Conservation (phyloP, 2,113 vertebrate genomes). For the Clinocottus analis region DNA sequence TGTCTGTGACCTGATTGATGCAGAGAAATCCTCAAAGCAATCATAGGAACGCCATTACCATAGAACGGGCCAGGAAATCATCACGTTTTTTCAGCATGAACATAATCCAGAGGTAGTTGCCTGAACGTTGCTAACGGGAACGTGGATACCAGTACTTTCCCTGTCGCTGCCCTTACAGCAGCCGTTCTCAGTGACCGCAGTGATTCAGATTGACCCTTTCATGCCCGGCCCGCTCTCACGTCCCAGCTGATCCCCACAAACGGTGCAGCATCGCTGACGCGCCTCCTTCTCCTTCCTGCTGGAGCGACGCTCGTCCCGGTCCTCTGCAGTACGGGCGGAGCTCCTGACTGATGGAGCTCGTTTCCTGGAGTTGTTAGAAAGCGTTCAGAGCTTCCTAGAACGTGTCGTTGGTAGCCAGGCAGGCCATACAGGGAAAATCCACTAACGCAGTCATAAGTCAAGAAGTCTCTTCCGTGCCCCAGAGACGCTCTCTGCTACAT, state of each 20-base stretch:
- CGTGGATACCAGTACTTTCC: background rate
- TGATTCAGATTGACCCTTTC: no score
- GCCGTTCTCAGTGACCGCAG: no score
- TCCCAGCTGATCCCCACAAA: no score
- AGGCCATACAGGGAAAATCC: background rate
- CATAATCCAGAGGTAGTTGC: no score
- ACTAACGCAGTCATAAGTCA: background rate
- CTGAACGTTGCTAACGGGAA: background rate
- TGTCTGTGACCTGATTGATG: background rate
- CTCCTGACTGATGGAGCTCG: constrained; percentile 39
- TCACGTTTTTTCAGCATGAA: background rate
- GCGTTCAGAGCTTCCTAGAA: background rate
- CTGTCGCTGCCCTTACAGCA: background rate
- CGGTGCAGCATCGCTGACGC: constrained; percentile 7
- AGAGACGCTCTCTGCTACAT: background rate
- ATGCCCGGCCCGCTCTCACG: no score
- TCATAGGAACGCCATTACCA: background rate
- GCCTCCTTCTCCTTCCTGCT: background rate
- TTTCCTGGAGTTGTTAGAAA: constrained; percentile 20
- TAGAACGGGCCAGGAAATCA: no score
- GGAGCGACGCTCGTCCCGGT: constrained; percentile 23
- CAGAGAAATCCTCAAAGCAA: background rate
- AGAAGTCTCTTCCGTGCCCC: background rate
- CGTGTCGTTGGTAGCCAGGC: background rate
- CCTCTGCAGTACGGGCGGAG: constrained; percentile 12